Conservation (phyloP, 2,113 vertebrate genomes). For the Polypterus bichir region DNA sequence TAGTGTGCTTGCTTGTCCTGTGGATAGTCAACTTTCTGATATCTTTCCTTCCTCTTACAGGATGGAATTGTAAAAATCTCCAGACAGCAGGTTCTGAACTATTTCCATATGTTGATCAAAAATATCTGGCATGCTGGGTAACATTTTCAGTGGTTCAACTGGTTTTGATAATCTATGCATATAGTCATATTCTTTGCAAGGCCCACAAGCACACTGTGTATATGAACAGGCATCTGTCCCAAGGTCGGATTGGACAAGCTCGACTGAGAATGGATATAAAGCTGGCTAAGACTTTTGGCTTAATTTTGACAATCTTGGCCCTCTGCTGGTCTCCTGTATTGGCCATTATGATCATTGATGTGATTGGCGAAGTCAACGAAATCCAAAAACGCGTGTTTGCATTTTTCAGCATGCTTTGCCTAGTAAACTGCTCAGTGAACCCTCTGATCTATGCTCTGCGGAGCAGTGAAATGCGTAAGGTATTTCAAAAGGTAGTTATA, state of each 20-base stretch:
- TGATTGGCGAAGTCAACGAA: slow-evolving; percentile 33
- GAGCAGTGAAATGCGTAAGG: slow-evolving; percentile 58
- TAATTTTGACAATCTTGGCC: slow-evolving; percentile 65
- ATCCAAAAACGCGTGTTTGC: slow-evolving; percentile 61
- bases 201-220: slow-evolving; percentile 61
- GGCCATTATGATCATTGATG: slow-evolving; percentile 61
- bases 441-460: slow-evolving; percentile 74
- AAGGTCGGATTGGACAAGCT: slow-evolving; percentile 31
- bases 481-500: slow-evolving; percentile 14
- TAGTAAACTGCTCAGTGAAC: slow-evolving; percentile 77
- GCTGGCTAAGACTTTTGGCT: slow-evolving; percentile 68
- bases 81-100: slow-evolving; percentile 54
- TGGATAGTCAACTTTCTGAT: slow-evolving; percentile 54
- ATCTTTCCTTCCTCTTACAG: slow-evolving; percentile 72
- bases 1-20: slow-evolving; percentile 47
- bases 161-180: slow-evolving; percentile 58
- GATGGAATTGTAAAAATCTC: slow-evolving; percentile 71
- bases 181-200: slow-evolving; percentile 65
- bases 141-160: slow-evolving; percentile 51
- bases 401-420: slow-evolving; percentile 79
- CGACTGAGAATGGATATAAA: slow-evolving; percentile 74
- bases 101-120: slow-evolving; percentile 62
- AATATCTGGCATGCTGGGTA: slow-evolving; percentile 64
- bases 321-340: slow-evolving; percentile 75
- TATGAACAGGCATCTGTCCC: slow-evolving; percentile 43